Evolutionary conservation across 2,888 invertebrate genomes (phyloP), one percentile per base, ranked within the genome.

Genomic region (Automeris io): DNA sequence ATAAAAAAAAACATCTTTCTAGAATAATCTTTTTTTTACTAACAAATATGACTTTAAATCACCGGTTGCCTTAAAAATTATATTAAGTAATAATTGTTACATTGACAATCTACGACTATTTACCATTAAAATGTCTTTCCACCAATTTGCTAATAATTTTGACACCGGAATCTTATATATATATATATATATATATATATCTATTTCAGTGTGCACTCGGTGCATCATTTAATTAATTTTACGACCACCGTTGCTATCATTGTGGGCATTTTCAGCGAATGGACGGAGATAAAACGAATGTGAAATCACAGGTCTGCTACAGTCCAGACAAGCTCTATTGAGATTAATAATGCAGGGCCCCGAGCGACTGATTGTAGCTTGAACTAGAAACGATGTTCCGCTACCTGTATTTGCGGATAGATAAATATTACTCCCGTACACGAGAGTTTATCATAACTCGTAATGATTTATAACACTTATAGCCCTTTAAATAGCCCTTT

Each of bases 271-370:
- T 12, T 12, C 6, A 26, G 25, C 13, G 29, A 16, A 29, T 3
- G n/a, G 7, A 19, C 6, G 8, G 16, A 16, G 16, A 16, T 29
- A 16, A 29, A 29, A 8, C 29, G 29, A 29, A 16, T 29, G 16
- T 29, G 16, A 29, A 29, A 29, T 29, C 29, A 29, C 16, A 29
- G 29, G n/a, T 29, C 16, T 29, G 16, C 3, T 29, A n/a, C 29
- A 13, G 6, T 16, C 12, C 13, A 29, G 13, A 29, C n/a, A n/a
- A 6, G 19, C 3, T 19, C 19, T 19, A 16, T 16, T n/a, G 29
- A 19, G 18, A 55, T 55, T 57, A 57, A 59, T 58, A 62, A 57
- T 46, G 41, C 49, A 44, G 36, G 34, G 51, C 58, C 51, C 40
- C 50, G 34, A 50, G 58, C 51, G 48, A 50, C 45, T 41, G 41